Evolutionary conservation across 2,888 invertebrate species (phyloP), one percentile per base, ranked within the genome.

Genomic region (Tipula confusa): DNA sequence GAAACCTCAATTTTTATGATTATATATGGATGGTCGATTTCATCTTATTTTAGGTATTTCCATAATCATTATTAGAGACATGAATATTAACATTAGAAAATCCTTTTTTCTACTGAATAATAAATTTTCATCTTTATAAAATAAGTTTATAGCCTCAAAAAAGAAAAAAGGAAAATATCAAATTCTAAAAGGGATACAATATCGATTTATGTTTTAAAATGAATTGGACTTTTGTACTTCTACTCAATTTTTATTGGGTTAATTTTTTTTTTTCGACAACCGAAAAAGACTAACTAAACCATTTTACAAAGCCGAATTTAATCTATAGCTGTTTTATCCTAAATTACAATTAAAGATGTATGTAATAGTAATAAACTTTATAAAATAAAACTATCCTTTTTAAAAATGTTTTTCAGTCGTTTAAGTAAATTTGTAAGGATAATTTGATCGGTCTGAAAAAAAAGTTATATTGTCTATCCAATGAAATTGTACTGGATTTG

Each of bases 51-150:
- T 64, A 18, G 64, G 24, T 64, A 64, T 64, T 64, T 64, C 64
- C 64, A 64, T 64, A 64, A 64, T 64, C 64, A 64, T 64, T 64
- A 64, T 64, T 64, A 64, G 64, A 64, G 64, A 64, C 64, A 64
- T 64, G 64, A 64, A 64, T 64, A 64, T 64, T 64, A 64, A 64
- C 64, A 64, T 64, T 64, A 24, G 64, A 64, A 64, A 64, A 64
- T 64, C 64, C 64, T 64, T 64, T 64, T 64, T n/a, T n/a, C n/a
- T 64, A 64, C 18, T 64, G 64, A 64, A 64, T 64, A 64, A 64
- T 64, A 64, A 64, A 64, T 64, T 64, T 64, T 64, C 64, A 64
- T 64, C 9, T 64, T 24, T 64, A 9, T 64, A 64, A 64, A 64
- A 64, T 24, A 64, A 64, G 64, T 64, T 64, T 64, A 64, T 64